Base-by-base conservation (phyloP, 2,113 vertebrate genomes). In the Chlorodrepanis virens region DNA sequence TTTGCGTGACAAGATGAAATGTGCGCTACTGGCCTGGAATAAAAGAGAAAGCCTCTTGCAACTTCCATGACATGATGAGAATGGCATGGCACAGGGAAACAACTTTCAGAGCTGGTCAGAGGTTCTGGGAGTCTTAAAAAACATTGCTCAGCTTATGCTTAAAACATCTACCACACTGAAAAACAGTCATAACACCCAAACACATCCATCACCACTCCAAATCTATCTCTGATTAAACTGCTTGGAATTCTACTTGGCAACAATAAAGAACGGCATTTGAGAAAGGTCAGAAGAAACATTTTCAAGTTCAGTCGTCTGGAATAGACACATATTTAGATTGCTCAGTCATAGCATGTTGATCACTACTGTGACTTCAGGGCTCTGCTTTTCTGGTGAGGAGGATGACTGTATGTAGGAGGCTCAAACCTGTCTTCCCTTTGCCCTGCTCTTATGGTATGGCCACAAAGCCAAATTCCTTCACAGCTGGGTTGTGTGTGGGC, bases 261-360 rank as follows among this genome's bases (percentile, higher is more conserved):
- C 13, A 44, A 96, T 61, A 96, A 97, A 96, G 93, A 77, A 87
- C 2, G 6, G 45, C 95, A 95, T 97, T 98, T 98, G 88, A 57
- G 53, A 98, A 97, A 98, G 97, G 97, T 97, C 97, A 96, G 70
- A 90, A 95, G 72, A 95, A 97, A 35, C 84, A 94, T 96, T 94
- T 96, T 94, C 85, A 87, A 75, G 71, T 96, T 96, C 91, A 94
- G 42, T 92, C 54, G 18, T 88, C 89, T 95, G 89, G 56, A 96
- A 97, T 60, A 96, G 96, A 94, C 83, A 89, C 0, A 2, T 53
- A 47, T 90, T 89, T 94, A 76, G 37, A 76, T 93, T 84, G 69
- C 49, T 79, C 28, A 25, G 25, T 63, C 53, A 40, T 39, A 50
- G 37, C 20, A n/a, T 39, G 18, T 82, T 81, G 76, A 83, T 93